phyloP scores from a whole-genome alignment of 2,797 vertebrate genomes.

The Gadopsis marmoratus region DNA sequence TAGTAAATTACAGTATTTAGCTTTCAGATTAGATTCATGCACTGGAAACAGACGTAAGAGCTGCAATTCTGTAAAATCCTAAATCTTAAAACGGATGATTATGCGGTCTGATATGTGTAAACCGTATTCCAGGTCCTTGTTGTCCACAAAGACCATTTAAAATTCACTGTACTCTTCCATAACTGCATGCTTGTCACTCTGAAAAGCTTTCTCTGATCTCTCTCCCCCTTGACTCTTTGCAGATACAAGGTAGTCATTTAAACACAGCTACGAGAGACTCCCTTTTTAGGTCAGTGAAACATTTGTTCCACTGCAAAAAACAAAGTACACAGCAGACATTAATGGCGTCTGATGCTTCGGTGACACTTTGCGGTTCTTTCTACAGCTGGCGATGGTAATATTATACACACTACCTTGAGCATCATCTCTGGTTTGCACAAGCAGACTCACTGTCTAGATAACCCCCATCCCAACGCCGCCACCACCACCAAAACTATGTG shows the following conservation, averaged over 20 bases:
- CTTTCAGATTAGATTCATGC: neutral
- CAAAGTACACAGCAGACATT: constrained; percentile 46
- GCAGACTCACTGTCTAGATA: constrained; percentile 56
- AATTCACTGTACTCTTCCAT: constrained; percentile 37
- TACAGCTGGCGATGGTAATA: constrained; percentile 45
- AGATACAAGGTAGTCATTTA: constrained; percentile 39
- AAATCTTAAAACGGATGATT: constrained; percentile 8
- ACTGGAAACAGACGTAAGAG: neutral
- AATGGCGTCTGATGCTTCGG: constrained; percentile 47
- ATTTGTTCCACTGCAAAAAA: constrained; percentile 34
- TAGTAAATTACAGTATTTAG: neutral
- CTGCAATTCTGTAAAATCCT: neutral
- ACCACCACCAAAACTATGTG: constrained; percentile 38
- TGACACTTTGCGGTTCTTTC: constrained; percentile 41
- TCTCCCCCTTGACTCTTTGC: constrained; percentile 22
- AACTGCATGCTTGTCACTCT: constrained; percentile 38
- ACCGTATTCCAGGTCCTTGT: constrained; percentile 26
- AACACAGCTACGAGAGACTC: constrained; percentile 34
- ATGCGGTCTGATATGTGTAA: constrained; percentile 14
- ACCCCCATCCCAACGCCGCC: neutral
- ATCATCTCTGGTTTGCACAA: constrained; percentile 32
- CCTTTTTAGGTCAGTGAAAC: constrained; percentile 40
- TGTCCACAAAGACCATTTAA: constrained; percentile 24
- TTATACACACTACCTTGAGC: constrained; percentile 62
- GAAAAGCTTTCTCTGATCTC: constrained; percentile 24